phyloP scores from a whole-genome alignment of 2,797 vertebrate species.

The Microhierax caerulescens region DNA sequence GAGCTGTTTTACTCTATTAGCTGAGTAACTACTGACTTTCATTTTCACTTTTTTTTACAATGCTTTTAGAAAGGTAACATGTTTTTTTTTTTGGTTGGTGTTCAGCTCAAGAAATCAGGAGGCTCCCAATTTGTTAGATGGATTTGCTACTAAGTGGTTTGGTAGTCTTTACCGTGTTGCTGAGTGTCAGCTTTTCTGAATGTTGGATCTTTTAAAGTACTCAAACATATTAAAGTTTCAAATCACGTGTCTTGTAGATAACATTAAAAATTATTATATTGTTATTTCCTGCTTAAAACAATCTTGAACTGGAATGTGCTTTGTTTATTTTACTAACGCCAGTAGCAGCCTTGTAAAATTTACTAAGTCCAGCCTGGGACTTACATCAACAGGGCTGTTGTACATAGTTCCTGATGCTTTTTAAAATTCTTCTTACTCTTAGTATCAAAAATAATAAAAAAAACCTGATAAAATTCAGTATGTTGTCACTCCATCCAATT shows the following conservation, averaged over 20 bases:
- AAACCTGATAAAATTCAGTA: not conserved
- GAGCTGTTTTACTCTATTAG: not conserved
- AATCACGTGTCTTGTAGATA: not conserved
- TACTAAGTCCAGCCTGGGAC: rapidly evolving
- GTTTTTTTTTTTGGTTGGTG: not conserved
- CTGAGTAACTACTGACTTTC: not conserved
- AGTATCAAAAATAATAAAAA: not conserved
- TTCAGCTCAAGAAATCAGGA: not conserved
- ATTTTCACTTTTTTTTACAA: not conserved
- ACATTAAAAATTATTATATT: not conserved
- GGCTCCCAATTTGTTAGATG: not conserved
- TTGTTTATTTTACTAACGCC: not conserved
- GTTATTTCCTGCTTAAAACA: not conserved
- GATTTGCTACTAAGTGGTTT: not conserved
- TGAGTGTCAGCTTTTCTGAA: not conserved
- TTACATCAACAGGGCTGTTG: not conserved
- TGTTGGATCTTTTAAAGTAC: not conserved
- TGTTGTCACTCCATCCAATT: not conserved
- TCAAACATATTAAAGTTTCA: not conserved
- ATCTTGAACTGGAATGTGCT: not conserved
- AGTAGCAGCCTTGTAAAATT: not conserved
- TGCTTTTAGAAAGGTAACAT: rapidly evolving
- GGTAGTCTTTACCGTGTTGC: not conserved
- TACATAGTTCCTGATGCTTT: not conserved
- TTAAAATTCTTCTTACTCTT: not conserved